phyloP scores from a whole-genome alignment of 2,888 invertebrate genomes.

The Caenorhabditis angaria region DNA sequence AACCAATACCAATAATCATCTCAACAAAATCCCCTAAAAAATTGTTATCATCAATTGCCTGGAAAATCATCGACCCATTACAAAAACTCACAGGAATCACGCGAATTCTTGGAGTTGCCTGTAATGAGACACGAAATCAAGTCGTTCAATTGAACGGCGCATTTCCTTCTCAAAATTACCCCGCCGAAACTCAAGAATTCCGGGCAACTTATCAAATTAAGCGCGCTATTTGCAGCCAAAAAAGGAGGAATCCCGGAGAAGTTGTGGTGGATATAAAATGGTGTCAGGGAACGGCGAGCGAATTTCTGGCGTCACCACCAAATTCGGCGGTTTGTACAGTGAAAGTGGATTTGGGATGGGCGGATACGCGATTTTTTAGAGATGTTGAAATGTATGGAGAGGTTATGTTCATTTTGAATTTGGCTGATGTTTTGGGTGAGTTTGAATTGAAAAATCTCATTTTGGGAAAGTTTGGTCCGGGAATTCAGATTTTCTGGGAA shows the following conservation, averaged over 20 bases:
- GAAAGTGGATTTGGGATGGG: slow-evolving; percentile 37
- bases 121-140: slow-evolving; percentile 14
- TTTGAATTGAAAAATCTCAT: no score
- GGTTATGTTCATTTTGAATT: slow-evolving; percentile 23
- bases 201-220: slow-evolving; percentile 24
- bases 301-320: slow-evolving; percentile 24
- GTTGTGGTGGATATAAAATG: slow-evolving; percentile 29
- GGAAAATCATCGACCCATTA: no score
- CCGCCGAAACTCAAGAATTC: no score
- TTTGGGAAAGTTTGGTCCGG: no score
- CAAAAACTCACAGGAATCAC: slow-evolving; percentile 19
- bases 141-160: slow-evolving; percentile 25
- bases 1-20: slow-evolving; percentile 19
- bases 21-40: slow-evolving; percentile 11
- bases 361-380: slow-evolving; percentile 27
- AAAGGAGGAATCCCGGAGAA: slow-evolving; percentile 18
- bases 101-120: slow-evolving; percentile 21
- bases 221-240: slow-evolving; percentile 10
- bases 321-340: slow-evolving; percentile 29
- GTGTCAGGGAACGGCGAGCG: slow-evolving; percentile 19
- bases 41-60: no score
- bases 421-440: slow-evolving; percentile 26
- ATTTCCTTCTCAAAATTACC: slow-evolving; percentile 6
- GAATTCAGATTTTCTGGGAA: no score
- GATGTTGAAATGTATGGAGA: slow-evolving; percentile 24